A percentile compares a stretch with the other conserved stretches of the same genome.
Evolutionary conservation across 2,113 vertebrate genomes (phyloP).

Genomic region (Tenebrosternarchus preto): DNA sequence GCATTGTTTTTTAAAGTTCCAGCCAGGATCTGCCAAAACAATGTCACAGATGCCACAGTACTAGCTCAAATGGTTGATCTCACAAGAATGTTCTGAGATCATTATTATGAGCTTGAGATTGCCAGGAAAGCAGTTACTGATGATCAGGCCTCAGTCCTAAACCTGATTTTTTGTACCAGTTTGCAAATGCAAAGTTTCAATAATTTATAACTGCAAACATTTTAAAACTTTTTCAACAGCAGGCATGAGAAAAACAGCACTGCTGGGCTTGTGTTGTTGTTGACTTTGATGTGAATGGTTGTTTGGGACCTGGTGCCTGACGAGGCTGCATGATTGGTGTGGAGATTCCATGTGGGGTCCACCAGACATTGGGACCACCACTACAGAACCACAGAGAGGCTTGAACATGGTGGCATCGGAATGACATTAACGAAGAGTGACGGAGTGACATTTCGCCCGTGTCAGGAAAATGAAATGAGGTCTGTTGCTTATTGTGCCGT

Average conservation of each 20-base stretch:
- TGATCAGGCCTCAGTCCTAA: neutral
- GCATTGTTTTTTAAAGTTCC: slow-evolving; percentile 5
- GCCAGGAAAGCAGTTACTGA: neutral
- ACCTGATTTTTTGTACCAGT: neutral
- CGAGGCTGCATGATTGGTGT: no score
- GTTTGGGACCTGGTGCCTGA: no score
- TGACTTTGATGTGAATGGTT: no score
- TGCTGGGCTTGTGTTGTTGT: neutral
- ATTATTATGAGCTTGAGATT: no score
- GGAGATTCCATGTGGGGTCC: no score
- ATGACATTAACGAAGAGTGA: slow-evolving; percentile 59
- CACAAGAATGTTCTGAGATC: neutral
- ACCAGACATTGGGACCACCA: neutral
- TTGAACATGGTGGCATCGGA: slow-evolving; percentile 25
- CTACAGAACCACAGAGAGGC: slow-evolving; percentile 47
- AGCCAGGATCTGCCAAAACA: slow-evolving; percentile 21
- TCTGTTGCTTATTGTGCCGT: slow-evolving; percentile 68
- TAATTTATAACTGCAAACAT: neutral
- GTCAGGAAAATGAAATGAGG: slow-evolving; percentile 60
- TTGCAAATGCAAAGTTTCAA: neutral
- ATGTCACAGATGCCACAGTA: neutral
- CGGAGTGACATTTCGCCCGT: slow-evolving; percentile 77
- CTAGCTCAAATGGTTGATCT: neutral
- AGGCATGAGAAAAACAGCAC: neutral
- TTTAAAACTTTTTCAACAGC: neutral